These are phyloP conservation scores for Rhinella marina DNA, from an alignment of 2,797 vertebrate genomes.

Conservation along the genomic window DNA sequence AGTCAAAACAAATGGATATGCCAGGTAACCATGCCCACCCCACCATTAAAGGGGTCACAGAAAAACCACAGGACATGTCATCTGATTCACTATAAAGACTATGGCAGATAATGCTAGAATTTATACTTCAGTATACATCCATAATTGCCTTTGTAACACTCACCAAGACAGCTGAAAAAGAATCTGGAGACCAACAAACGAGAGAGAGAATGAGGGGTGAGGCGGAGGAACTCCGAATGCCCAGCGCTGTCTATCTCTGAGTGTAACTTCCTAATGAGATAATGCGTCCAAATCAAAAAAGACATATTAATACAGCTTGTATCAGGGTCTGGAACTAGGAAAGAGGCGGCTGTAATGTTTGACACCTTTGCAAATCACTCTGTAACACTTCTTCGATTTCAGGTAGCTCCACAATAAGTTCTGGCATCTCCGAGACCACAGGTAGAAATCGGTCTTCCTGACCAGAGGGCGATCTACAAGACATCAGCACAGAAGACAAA, in stretches of 20 bases:
- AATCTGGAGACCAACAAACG: constrained; percentile 73
- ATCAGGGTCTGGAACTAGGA: background rate
- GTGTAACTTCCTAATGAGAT: constrained; percentile 63
- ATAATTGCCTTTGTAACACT: constrained; percentile 53
- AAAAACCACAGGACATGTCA: background rate
- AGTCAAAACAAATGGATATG: too few species aligned
- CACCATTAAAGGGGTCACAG: too few species aligned
- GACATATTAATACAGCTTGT: too few species aligned
- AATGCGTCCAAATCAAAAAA: background rate
- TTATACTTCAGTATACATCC: background rate
- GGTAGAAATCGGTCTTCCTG: constrained; percentile 61
- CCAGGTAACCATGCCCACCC: too few species aligned
- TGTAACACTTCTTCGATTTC: constrained; percentile 68
- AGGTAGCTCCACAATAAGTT: constrained; percentile 75
- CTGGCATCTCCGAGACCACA: constrained; percentile 75
- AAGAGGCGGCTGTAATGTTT: background rate
- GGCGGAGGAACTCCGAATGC: constrained; percentile 71
- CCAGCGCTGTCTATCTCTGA: constrained; percentile 67
- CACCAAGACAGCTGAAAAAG: constrained; percentile 78
- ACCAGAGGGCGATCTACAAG: constrained; percentile 64
- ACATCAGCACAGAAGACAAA: background rate
- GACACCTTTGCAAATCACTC: constrained; percentile 72
- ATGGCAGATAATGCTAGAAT: background rate
- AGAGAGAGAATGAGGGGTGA: constrained; percentile 73
- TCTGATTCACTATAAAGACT: background rate